Base-by-base conservation (phyloP, 2,888 invertebrate species). In the Drosophila gaucha region DNA sequence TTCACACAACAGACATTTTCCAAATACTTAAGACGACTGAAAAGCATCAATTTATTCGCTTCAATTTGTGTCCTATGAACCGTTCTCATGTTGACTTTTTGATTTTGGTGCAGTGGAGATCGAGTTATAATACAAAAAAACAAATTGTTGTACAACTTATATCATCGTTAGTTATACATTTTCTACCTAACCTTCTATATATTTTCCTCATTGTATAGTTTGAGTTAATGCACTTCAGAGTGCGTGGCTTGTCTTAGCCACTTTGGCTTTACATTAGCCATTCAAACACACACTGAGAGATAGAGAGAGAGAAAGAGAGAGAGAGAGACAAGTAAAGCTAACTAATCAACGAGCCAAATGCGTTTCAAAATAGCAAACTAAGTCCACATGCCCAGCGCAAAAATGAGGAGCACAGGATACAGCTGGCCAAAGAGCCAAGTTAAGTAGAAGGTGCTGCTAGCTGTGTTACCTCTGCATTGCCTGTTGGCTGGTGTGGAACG, bases 311-410 rank as follows among this genome's bases (percentile, higher is more conserved):
- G 24, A 39, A 16, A 31, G 16, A 49, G n/a, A 28, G 35, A 12
- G 16, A 47, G 35, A 47, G 18, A 31, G 28, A 20, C n/a, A 30
- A 43, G 57, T 49, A 46, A 60, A 57, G 47, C 75, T 68, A 80
- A 80, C 80, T 67, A 80, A 84, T 64, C 84, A 63, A 51, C 75
- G 65, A 70, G 68, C 67, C 75, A 73, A 84, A 78, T 83, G 78
- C 78, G 75, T 79, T 82, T 70, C 75, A 68, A 75, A 77, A 72
- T 69, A 64, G 56, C 70, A 70, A 70, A 67, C 59, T 56, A 62
- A 74, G 43, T 69, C 66, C 71, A 70, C 69, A 68, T 59, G 67
- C 46, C 51, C 63, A 64, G 68, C 63, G 52, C 31, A 56, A 41
- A 36, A 62, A 33, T 31, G 71, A 52, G 28, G 28, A 30, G 36